Evolutionary conservation across 2,888 invertebrate species (phyloP).

Genomic region (Hemicrepidius hirtus): DNA sequence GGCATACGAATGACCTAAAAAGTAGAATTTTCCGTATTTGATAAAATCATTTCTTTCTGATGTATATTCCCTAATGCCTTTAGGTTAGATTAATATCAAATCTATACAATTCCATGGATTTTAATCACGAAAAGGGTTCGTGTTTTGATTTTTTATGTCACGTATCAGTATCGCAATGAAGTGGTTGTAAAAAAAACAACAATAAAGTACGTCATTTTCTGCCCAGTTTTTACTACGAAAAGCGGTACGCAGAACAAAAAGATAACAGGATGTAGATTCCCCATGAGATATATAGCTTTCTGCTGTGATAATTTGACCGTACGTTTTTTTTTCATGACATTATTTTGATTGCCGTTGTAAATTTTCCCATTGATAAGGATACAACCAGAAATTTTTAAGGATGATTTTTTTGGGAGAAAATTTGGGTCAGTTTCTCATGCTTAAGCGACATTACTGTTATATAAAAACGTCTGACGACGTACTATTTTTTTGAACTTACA

Average conservation of each 20-base stretch:
- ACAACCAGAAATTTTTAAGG: background rate
- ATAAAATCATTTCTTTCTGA: slow-evolving; percentile 9
- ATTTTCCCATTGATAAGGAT: background rate
- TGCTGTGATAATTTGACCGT: background rate
- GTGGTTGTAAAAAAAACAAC: slow-evolving; percentile 19
- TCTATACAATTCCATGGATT: background rate
- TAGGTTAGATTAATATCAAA: slow-evolving; percentile 15
- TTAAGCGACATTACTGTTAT: background rate
- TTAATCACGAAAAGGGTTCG: background rate
- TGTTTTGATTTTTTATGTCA: background rate
- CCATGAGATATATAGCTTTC: slow-evolving; percentile 19
- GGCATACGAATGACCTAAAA: slow-evolving; percentile 19
- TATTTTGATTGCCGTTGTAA: slow-evolving; percentile 1
- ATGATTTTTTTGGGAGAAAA: too few relatives aligned
- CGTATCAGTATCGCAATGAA: slow-evolving; percentile 13
- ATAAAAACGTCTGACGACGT: background rate
- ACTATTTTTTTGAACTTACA: background rate
- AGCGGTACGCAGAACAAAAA: background rate
- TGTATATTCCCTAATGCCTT: background rate
- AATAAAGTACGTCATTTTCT: slow-evolving; percentile 20
- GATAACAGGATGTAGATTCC: slow-evolving; percentile 16
- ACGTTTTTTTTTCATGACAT: background rate
- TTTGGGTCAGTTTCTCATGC: background rate
- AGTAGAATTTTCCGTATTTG: slow-evolving; percentile 3
- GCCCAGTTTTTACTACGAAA: slow-evolving; percentile 18